Conservation (phyloP, 2,888 invertebrate genomes). For the Caenorhabditis virilis region DNA sequence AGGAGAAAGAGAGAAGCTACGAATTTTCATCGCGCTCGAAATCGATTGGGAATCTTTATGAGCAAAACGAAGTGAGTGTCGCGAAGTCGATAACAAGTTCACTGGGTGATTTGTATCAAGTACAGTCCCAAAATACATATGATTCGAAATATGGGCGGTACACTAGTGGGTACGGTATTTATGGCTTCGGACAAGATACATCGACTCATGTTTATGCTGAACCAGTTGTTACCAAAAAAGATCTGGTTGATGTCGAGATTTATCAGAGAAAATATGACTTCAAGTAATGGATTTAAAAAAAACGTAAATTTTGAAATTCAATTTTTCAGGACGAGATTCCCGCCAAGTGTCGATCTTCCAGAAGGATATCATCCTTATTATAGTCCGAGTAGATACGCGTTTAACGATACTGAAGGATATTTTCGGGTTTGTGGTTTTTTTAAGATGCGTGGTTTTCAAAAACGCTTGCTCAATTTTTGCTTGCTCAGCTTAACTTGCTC, state of each 20-base stretch:
- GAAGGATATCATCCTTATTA: conserved; percentile 35
- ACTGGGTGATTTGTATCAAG: conserved; percentile 14
- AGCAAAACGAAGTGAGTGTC: not conserved
- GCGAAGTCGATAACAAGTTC: conserved; percentile 13
- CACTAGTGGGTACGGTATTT: conserved; percentile 17
- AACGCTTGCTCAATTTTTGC: not conserved
- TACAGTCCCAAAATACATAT: conserved; percentile 12
- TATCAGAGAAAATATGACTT: conserved; percentile 27
- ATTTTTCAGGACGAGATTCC: too few relatives aligned
- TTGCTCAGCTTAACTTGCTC: not conserved
- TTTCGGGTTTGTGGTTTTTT: too few relatives aligned
- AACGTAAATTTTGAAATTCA: too few relatives aligned
- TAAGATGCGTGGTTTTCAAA: not conserved
- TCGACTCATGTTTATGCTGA: not conserved
- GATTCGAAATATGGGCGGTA: conserved; percentile 24
- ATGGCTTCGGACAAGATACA: not conserved
- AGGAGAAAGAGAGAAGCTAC: not conserved
- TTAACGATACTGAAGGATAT: conserved; percentile 12
- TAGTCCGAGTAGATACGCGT: conserved; percentile 17
- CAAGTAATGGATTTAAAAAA: conserved; percentile 10
- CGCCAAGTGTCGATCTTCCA: conserved; percentile 25
- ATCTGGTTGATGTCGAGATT: not conserved
- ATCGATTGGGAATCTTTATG: not conserved
- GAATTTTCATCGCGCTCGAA: not conserved
- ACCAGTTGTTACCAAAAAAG: conserved; percentile 9